These are phyloP conservation scores for Hozukius guyotensis DNA, from an alignment of 2,797 vertebrate genomes.

Conservation along the genomic window DNA sequence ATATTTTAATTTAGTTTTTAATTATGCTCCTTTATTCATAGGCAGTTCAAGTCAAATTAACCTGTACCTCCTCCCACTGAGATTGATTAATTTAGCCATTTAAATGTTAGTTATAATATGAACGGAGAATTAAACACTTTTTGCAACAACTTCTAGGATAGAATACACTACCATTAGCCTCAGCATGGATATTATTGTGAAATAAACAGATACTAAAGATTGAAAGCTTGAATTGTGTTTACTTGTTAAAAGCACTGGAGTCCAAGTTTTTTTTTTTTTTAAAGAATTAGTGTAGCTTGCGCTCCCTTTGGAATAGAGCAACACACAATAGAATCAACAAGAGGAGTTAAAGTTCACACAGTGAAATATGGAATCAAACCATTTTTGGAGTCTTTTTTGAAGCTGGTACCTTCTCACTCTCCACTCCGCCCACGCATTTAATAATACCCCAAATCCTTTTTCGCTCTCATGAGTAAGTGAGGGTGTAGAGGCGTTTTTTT, in stretches of 20 bases:
- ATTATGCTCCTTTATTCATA: background rate
- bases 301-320: background rate
- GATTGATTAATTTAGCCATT: background rate
- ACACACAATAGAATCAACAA: background rate
- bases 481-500: background rate
- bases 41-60: background rate
- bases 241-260: background rate
- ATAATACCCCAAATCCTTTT: conserved; percentile 20
- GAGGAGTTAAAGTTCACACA: conserved; percentile 16
- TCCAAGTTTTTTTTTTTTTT: background rate
- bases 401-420: background rate
- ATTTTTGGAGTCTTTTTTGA: conserved; percentile 1
- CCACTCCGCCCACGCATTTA: conserved; percentile 25
- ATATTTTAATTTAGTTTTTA: background rate
- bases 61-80: background rate
- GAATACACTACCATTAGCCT: too few species aligned
- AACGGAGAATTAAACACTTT: background rate
- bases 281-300: background rate
- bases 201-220: background rate
- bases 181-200: background rate
- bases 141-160: background rate
- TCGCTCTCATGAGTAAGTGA: background rate
- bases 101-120: background rate
- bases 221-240: background rate
- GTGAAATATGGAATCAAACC: conserved; percentile 15